phyloP scores from a whole-genome alignment of 2,888 invertebrate genomes.

The Caenorhabditis zanzibari region DNA sequence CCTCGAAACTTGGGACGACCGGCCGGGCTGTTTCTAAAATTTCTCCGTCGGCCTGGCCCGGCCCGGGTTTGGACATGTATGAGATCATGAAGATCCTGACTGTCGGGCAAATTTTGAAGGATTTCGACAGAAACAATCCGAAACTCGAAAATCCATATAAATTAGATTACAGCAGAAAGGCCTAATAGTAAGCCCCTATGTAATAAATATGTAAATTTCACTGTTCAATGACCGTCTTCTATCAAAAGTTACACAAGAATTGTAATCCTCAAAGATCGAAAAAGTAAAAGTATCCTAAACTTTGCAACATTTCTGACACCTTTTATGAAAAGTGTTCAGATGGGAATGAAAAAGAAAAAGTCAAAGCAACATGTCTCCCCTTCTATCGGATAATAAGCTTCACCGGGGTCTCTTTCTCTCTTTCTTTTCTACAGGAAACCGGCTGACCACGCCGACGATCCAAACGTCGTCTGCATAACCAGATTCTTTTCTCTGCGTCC shows the following conservation, averaged over 20 bases:
- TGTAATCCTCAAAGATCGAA: slow-evolving; percentile 6
- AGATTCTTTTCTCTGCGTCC: slow-evolving; percentile 18
- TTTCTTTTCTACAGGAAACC: slow-evolving; percentile 35
- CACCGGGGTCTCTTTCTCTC: slow-evolving; percentile 31
- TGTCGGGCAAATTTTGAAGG: too few species aligned
- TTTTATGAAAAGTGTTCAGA: slow-evolving; percentile 28
- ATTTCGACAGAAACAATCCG: too few species aligned
- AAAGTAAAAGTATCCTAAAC: slow-evolving; percentile 21
- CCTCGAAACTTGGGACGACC: too few species aligned
- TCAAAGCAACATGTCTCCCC: slow-evolving; percentile 44
- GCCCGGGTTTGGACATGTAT: too few species aligned
- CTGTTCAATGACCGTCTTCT: not conserved
- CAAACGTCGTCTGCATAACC: slow-evolving; percentile 33
- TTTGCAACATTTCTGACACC: slow-evolving; percentile 15
- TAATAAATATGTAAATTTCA: not conserved
- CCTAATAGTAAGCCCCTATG: not conserved
- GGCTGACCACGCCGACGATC: slow-evolving; percentile 41
- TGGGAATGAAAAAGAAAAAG: slow-evolving; percentile 36
- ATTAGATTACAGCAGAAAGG: not conserved
- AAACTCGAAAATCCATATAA: not conserved
- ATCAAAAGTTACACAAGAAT: slow-evolving; percentile 1
- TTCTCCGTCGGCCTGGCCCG: too few species aligned
- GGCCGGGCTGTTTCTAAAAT: too few species aligned
- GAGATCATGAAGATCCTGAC: too few species aligned
- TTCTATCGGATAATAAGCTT: slow-evolving; percentile 47